Evolutionary conservation across 2,797 vertebrate species (phyloP).

Genomic region (Arnoldichthys spilopterus): DNA sequence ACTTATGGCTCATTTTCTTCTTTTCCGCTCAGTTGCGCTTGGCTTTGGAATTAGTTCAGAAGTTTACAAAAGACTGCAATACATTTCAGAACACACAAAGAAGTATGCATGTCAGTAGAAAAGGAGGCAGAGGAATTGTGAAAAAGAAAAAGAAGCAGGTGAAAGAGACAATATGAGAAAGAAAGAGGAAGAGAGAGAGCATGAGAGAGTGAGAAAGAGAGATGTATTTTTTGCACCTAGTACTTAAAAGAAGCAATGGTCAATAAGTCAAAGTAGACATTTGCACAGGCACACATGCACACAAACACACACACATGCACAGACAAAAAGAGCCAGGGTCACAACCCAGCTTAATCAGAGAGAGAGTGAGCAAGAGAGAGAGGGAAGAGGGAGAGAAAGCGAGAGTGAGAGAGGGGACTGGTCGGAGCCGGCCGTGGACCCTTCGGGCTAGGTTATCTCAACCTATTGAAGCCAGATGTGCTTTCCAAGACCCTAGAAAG

Average conservation of each 20-base stretch:
- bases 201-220: neutral
- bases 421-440: conserved; percentile 75
- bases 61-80: neutral
- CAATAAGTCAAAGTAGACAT: neutral
- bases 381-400: neutral
- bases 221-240: neutral
- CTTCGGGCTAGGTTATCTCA: conserved; percentile 83
- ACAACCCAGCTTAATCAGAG: conserved; percentile 52
- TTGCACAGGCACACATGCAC: conserved; percentile 21
- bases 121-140: neutral
- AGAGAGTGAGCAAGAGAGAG: neutral
- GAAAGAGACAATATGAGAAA: no score
- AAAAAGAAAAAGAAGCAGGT: neutral
- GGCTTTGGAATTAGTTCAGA: neutral
- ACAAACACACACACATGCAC: conserved; percentile 22
- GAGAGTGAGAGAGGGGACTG: conserved; percentile 46
- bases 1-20: neutral
- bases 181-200: no score
- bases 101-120: neutral
- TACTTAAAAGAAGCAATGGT: neutral
- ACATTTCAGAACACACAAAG: neutral
- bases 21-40: neutral
- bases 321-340: conserved; percentile 41
- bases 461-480: conserved; percentile 90
- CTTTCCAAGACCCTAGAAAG: conserved; percentile 77